Base-by-base conservation (phyloP, 2,797 vertebrate genomes). In the Podargus strigoides region DNA sequence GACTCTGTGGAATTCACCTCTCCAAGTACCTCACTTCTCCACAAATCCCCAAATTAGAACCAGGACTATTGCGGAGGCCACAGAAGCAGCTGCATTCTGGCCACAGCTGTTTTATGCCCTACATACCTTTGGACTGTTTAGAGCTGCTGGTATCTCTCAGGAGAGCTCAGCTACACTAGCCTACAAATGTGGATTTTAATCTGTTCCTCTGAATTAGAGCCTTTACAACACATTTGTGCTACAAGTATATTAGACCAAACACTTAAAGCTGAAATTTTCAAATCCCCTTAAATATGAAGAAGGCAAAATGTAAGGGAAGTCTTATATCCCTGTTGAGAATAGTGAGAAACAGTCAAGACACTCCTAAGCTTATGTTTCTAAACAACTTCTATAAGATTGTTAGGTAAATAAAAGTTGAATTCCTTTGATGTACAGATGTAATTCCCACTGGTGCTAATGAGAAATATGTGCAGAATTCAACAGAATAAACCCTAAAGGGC, bases 111-210 rank as follows among this genome's bases (percentile, higher is more conserved):
- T 87, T 59, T 16, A 14, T 56, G 10, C 5, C 17, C 17, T 68
- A 12, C 0, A 0, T 30, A 50, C 1, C 7, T 9, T n/a, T 47
- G 15, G 23, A 22, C 15, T 62, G 3, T 59, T 77, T n/a, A 56
- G 34, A 62, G 15, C 4, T 67, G 7, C 11, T 62, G 6, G 7
- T 62, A 9, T 34, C 14, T 32, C 26, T n/a, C n/a, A 28, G 21
- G 6, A 67, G 9, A 46, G 8, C 14, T 42, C 37, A 64, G 37
- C 12, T 75, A 44, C 2, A 1, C 7, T 58, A 72, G 2, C 17
- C 8, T 7, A 3, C 9, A 5, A 14, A 12, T 39, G 19, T 16
- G 15, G 2, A 4, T 44, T 68, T 63, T 56, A 46, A 50, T 28
- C 8, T 66, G 18, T 50, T 87, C 14, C 8, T 66, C 23, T 76